phyloP scores from a whole-genome alignment of 2,797 vertebrate species.

The Mastacembelus armatus region DNA sequence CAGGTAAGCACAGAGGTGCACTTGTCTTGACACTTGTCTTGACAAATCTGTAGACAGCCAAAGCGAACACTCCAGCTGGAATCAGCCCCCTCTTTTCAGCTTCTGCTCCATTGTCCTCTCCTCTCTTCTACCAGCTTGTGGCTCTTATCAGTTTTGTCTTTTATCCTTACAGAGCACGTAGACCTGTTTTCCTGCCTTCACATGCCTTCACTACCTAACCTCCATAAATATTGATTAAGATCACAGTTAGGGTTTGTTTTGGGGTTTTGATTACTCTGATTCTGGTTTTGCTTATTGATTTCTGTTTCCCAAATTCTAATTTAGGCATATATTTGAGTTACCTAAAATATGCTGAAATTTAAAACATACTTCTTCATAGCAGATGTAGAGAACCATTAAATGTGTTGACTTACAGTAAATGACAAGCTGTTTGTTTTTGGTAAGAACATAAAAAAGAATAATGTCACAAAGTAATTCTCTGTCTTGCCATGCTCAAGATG shows the following conservation, averaged over 20 bases:
- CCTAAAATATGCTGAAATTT: neutral
- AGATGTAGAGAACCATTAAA: neutral
- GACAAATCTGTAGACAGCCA: conserved; percentile 65
- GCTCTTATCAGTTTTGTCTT: conserved; percentile 5
- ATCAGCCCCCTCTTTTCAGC: conserved; percentile 40
- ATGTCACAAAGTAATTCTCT: neutral
- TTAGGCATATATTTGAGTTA: neutral
- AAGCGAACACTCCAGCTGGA: conserved; percentile 57
- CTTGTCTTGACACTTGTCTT: conserved; percentile 74
- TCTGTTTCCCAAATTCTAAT: neutral
- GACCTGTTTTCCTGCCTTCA: neutral
- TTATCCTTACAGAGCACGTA: neutral
- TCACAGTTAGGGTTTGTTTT: neutral
- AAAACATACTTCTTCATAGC: neutral
- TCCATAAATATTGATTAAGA: neutral
- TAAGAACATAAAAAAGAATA: neutral
- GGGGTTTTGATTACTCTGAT: neutral
- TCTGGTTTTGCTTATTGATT: neutral
- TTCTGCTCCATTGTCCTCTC: conserved; percentile 22
- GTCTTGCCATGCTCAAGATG: neutral
- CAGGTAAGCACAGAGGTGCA: conserved; percentile 65
- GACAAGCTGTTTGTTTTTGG: neutral
- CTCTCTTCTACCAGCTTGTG: conserved; percentile 12
- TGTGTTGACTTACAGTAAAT: neutral
- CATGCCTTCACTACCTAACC: neutral